These are phyloP conservation scores for Lithophane socia DNA, from an alignment of 2,888 invertebrate genomes.

Conservation along the genomic window DNA sequence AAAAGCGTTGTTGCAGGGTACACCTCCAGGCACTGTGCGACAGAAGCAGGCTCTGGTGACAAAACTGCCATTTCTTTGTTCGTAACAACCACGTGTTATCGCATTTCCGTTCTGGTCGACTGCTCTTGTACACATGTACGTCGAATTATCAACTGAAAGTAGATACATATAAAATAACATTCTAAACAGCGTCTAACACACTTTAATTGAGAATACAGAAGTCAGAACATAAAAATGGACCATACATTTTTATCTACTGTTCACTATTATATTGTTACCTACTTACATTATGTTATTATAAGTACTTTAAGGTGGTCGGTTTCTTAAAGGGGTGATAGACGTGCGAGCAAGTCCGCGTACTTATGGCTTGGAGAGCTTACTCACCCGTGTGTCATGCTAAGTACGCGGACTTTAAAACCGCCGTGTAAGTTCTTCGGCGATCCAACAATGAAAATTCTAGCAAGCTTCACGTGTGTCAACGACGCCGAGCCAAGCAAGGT, in stretches of 20 bases:
- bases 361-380: too few relatives aligned
- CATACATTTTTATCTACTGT: too few relatives aligned
- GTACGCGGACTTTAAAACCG: too few relatives aligned
- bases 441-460: too few relatives aligned
- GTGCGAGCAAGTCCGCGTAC: too few relatives aligned
- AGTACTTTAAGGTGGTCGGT: neutral
- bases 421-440: too few relatives aligned
- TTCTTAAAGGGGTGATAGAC: too few relatives aligned
- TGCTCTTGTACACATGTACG: conserved; percentile 93
- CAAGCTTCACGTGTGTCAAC: too few relatives aligned
- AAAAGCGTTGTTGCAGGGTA: conserved; percentile 80
- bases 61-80: conserved; percentile 84
- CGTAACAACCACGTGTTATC: conserved; percentile 91
- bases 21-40: conserved; percentile 79
- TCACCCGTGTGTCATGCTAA: too few relatives aligned
- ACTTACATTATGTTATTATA: too few relatives aligned
- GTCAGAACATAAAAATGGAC: neutral
- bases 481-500: too few relatives aligned
- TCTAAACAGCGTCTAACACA: neutral
- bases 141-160: conserved; percentile 92
- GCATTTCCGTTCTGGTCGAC: conserved; percentile 84
- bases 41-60: conserved; percentile 84
- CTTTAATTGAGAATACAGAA: neutral
- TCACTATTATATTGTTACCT: too few relatives aligned
- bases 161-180: conserved; percentile 11